Evolutionary conservation across 2,113 vertebrate genomes (phyloP).

Genomic region (Epinephelus moara): DNA sequence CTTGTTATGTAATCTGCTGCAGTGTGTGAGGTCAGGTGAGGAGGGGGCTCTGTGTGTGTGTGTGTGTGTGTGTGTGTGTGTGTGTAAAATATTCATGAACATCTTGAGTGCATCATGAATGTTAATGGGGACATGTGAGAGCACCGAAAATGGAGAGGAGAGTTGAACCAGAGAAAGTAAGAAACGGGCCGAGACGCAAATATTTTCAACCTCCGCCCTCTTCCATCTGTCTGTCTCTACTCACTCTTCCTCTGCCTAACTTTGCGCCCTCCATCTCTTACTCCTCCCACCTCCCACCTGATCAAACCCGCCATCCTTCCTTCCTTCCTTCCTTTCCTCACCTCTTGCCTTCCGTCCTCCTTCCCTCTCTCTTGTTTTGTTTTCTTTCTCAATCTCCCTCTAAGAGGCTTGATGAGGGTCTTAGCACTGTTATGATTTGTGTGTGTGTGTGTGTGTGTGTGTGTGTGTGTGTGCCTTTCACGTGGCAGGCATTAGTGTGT

Average conservation of each 20-base stretch:
- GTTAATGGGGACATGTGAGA: conserved; percentile 65
- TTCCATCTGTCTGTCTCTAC: conserved; percentile 15
- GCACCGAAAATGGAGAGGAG: conserved; percentile 36
- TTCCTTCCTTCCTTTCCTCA: background rate
- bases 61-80: conserved; percentile 19
- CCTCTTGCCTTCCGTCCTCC: background rate
- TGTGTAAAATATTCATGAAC: conserved; percentile 72
- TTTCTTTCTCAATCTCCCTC: conserved; percentile 16
- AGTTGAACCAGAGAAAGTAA: conserved; percentile 17
- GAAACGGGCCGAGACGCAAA: background rate
- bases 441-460: conserved; percentile 24
- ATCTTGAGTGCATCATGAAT: conserved; percentile 69
- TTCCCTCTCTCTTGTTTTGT: background rate
- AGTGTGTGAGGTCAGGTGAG: conserved; percentile 56
- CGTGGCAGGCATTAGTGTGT: conserved; percentile 62
- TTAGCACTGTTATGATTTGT: conserved; percentile 45
- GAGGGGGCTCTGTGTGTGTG: conserved; percentile 32
- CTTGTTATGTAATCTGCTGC: conserved; percentile 70
- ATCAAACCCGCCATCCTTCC: background rate
- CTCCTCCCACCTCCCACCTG: conserved; percentile 43
- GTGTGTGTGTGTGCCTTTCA: conserved; percentile 50
- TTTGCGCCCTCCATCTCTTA: background rate
- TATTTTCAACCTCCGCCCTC: conserved; percentile 8
- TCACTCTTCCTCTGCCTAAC: background rate
- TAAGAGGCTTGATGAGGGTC: conserved; percentile 67